These are phyloP conservation scores for Oasisia sp. DNA, from an alignment of 2,888 invertebrate genomes.

Conservation along the genomic window DNA sequence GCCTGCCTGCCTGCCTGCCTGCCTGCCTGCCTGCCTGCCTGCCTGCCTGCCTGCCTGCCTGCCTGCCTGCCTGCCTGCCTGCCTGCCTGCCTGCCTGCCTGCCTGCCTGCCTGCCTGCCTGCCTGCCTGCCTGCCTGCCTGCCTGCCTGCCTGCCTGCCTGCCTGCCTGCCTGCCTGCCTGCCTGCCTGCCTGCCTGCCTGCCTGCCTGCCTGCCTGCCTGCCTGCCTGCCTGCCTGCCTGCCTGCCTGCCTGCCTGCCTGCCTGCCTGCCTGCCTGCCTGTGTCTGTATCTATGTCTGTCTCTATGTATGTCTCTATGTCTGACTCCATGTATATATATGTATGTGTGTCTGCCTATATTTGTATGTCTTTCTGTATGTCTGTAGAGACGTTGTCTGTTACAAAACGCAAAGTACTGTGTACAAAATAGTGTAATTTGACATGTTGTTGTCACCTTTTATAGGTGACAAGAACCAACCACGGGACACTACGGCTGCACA, in stretches of 20 bases:
- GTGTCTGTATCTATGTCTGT: too few species aligned
- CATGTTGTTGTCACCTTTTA: too few species aligned
- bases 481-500: too few species aligned
- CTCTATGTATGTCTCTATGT: too few species aligned
- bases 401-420: too few species aligned
- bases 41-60: not conserved
- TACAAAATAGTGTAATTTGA: too few species aligned
- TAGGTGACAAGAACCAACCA: too few species aligned
- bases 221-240: not conserved
- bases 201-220: not conserved
- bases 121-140: not conserved
- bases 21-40: not conserved
- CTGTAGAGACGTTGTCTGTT: too few species aligned
- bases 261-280: too few species aligned
- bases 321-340: too few species aligned
- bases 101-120: not conserved
- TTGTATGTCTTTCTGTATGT: too few species aligned
- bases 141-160: not conserved
- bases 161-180: slow-evolving; percentile 17
- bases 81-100: not conserved
- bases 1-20: not conserved
- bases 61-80: not conserved
- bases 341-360: too few species aligned
- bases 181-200: not conserved
- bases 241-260: not conserved